Conservation (phyloP, 2,888 invertebrate genomes). For the Lomographa bimaculata region DNA sequence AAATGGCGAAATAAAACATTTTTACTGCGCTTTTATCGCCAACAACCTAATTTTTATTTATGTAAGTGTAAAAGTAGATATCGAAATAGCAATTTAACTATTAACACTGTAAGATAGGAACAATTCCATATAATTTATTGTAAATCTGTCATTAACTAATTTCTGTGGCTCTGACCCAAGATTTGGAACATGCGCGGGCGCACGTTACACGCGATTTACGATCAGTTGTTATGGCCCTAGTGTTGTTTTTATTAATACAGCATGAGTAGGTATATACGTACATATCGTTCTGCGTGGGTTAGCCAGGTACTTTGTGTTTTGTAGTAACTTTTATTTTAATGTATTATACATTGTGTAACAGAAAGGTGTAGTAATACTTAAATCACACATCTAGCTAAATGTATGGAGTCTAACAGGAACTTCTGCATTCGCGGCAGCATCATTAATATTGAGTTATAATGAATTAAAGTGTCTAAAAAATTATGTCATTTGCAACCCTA, state of each 20-base stretch:
- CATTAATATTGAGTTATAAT: too few species aligned
- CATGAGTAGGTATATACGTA: too few species aligned
- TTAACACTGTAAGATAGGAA: conserved; percentile 6
- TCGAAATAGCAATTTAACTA: conserved; percentile 6
- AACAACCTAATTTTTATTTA: conserved; percentile 4
- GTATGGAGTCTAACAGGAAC: too few species aligned
- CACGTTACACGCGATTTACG: conserved; percentile 8
- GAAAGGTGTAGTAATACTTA: too few species aligned
- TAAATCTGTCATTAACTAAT: conserved; percentile 8
- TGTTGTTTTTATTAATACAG: conserved; percentile 7
- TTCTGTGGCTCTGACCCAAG: conserved; percentile 24
- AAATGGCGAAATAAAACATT: too few species aligned
- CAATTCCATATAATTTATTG: conserved; percentile 7
- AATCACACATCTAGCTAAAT: too few species aligned
- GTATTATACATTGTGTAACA: too few species aligned
- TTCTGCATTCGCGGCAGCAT: too few species aligned
- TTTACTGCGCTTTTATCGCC: not conserved
- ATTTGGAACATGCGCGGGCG: conserved; percentile 12
- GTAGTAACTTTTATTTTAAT: too few species aligned
- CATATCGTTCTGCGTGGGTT: conserved; percentile 5
- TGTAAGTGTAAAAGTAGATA: conserved; percentile 1
- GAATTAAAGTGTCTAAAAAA: too few species aligned
- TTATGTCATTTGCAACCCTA: too few species aligned
- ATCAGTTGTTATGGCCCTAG: conserved; percentile 6
- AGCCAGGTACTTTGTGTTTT: too few species aligned